Evolutionary conservation across 1,140 invertebrate species (phyloP), one percentile per base, ranked within the genome.

Genomic region (Pectinophora gossypiella): DNA sequence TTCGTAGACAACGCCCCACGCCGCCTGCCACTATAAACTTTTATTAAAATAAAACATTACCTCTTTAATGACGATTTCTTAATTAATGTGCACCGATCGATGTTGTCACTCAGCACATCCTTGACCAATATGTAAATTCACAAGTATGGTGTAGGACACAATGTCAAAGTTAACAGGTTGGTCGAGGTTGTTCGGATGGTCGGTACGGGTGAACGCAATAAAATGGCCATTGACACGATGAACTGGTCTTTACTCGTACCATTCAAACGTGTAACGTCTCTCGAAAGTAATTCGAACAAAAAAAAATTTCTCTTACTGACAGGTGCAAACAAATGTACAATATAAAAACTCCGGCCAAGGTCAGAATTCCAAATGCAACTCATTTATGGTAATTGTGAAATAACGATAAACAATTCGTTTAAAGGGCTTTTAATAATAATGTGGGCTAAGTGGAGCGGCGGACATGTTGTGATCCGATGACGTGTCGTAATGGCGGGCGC

Each of bases 401-500:
- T 40, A 40, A 13, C 36, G 16, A 40, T 18, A 40, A 40, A 40
- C 27, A 32, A 32, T 32, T 12, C 16, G 36, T 40, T 40, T 40
- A 40, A 7, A 18, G 36, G 36, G 13, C 36, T 7, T 40, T 40
- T 40, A 32, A 32, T 32, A n/a, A 3, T 1, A n/a, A 23, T 32
- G 27, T 9, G n/a, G 9, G 9, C 9, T 1, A 12, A 15, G 16
- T 15, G 36, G 2, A 61, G 60, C 50, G 48, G 58, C 64, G 43
- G 61, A 72, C 64, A 66, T 68, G 64, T 68, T 65, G 63, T 64
- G 59, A 72, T 68, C 62, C 50, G 43, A 21, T 44, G 42, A 20
- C 69, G 60, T 78, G 67, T 69, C 67, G 75, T 70, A 77, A 76
- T 76, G 72, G 68, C 73, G 68, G 60, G 46, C 63, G 50, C 57